These are phyloP conservation scores for Tetanocera ferruginea DNA, from an alignment of 2,888 invertebrate genomes.

Conservation along the genomic window DNA sequence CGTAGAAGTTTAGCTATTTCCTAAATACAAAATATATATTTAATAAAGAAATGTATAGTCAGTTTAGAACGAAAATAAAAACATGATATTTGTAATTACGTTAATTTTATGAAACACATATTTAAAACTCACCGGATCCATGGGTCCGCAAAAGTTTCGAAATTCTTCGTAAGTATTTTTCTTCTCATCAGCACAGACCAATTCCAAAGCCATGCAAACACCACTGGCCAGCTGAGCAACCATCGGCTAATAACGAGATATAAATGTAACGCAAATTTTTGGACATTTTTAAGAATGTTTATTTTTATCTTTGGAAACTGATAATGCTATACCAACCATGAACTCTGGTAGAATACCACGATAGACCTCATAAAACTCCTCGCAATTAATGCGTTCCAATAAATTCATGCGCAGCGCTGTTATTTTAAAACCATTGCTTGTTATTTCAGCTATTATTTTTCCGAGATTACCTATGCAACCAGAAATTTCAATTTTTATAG, in stretches of 20 bases:
- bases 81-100: not conserved
- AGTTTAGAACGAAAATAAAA: not conserved
- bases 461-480: constrained; percentile 76
- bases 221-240: constrained; percentile 87
- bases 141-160: constrained; percentile 87
- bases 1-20: constrained; percentile 88
- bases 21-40: constrained; percentile 68
- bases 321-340: constrained; percentile 70
- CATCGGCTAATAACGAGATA: constrained; percentile 75
- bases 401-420: constrained; percentile 85
- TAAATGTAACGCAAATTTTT: not conserved
- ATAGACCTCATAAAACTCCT: constrained; percentile 94
- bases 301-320: not conserved
- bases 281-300: not conserved
- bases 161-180: constrained; percentile 78
- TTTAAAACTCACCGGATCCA: constrained; percentile 81
- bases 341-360: constrained; percentile 88
- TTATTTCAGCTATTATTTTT: constrained; percentile 79
- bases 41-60: not conserved
- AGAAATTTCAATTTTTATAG: no score
- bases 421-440: constrained; percentile 82
- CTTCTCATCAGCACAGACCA: constrained; percentile 75
- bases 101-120: not conserved
- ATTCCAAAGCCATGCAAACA: constrained; percentile 87
- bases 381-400: constrained; percentile 85